Evolutionary conservation across 2,797 vertebrate species (phyloP).

Genomic region (Xerus rutilus): DNA sequence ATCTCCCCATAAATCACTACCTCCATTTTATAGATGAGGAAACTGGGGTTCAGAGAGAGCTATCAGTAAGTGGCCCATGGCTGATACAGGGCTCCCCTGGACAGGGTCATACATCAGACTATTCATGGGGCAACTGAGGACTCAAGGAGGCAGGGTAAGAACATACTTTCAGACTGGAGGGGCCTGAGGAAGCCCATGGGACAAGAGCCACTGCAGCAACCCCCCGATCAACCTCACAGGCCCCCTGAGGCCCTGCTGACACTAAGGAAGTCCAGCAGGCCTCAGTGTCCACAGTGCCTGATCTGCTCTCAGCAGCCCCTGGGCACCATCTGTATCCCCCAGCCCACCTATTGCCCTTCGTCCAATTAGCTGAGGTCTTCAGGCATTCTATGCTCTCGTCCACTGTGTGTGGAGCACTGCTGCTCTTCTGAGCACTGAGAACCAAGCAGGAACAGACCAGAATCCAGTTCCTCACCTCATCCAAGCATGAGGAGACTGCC

Average conservation of each 20-base stretch:
- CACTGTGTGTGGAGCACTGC: neutral
- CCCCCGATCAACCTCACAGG: neutral
- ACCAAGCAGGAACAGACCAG: neutral
- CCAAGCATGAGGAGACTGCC: neutral
- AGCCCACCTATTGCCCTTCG: neutral
- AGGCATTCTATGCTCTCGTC: neutral
- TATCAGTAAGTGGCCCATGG: neutral
- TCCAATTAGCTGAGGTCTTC: neutral
- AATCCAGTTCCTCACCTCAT: neutral
- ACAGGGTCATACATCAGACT: neutral
- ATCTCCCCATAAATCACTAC: neutral
- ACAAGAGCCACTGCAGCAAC: neutral
- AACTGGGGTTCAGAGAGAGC: neutral
- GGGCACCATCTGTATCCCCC: no score
- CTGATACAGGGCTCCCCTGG: neutral
- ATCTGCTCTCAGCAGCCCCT: neutral
- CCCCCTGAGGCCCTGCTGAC: neutral
- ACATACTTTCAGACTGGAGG: no score
- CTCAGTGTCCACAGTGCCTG: neutral
- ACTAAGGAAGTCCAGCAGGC: no score
- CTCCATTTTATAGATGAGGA: neutral
- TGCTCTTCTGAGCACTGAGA: neutral
- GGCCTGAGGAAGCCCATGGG: neutral
- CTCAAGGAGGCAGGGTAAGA: rapidly evolving
- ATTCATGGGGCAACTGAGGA: neutral